Evolutionary conservation across 2,797 vertebrate species (phyloP).

Genomic region (Dromococcyx pavoninus): DNA sequence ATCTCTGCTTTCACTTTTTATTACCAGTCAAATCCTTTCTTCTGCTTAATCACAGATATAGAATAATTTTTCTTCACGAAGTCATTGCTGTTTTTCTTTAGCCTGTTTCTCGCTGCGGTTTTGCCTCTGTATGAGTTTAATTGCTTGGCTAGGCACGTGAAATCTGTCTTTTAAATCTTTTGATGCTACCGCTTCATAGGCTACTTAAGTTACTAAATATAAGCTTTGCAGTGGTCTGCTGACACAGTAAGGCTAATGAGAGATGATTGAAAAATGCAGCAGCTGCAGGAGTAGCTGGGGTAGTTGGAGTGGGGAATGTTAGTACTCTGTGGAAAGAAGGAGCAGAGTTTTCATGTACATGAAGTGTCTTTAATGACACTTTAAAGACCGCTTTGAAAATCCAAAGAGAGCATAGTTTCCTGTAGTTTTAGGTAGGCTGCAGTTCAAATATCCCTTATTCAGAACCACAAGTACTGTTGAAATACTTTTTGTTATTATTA

Average conservation of each 20-base stretch:
- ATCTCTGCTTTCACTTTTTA: neutral
- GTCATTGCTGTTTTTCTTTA: neutral
- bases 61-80: neutral
- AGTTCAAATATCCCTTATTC: neutral
- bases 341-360: neutral
- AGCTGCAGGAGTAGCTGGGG: neutral
- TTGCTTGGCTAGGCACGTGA: neutral
- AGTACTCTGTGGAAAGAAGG: neutral
- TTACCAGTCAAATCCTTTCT: neutral
- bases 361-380: neutral
- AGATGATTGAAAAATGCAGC: neutral
- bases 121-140: neutral
- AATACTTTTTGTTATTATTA: neutral
- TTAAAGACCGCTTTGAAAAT: neutral
- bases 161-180: neutral
- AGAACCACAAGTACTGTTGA: neutral
- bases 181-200: neutral
- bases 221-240: neutral
- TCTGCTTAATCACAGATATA: neutral
- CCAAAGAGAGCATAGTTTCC: neutral
- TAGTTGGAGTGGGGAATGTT: neutral
- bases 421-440: constrained; percentile 8
- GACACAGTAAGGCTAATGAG: neutral
- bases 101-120: neutral
- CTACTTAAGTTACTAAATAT: neutral